phyloP scores from a whole-genome alignment of 1,140 invertebrate genomes.

The Orius insidiosus region DNA sequence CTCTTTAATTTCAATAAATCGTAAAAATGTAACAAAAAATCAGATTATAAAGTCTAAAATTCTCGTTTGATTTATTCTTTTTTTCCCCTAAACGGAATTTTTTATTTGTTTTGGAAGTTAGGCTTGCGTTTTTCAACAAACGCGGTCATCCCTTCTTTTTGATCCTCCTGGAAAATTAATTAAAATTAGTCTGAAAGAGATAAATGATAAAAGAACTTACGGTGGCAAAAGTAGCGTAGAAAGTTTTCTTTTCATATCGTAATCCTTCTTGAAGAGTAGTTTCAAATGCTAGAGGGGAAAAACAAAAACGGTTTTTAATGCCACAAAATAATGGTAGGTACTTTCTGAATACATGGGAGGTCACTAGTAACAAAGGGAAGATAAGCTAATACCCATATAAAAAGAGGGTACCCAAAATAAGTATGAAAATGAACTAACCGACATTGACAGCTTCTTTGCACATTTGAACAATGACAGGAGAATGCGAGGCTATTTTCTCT shows the following conservation, averaged over 20 bases:
- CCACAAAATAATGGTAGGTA: no score
- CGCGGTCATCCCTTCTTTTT: conserved; percentile 85
- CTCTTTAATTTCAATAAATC: no score
- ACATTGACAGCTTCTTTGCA: conserved; percentile 90
- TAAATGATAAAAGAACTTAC: conserved; percentile 28
- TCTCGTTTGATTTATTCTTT: no score
- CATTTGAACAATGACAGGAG: conserved; percentile 67
- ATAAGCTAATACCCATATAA: no score
- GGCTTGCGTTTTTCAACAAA: conserved; percentile 79
- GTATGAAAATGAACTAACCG: conserved; percentile 27
- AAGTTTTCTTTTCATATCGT: conserved; percentile 36
- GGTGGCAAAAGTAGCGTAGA: conserved; percentile 84
- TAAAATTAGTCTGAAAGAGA: conserved; percentile 10
- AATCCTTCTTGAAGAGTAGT: conserved; percentile 21
- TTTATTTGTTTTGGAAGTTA: conserved; percentile 67
- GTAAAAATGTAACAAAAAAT: no score
- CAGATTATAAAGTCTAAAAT: no score
- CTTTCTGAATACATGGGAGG: no score
- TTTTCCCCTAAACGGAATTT: no score
- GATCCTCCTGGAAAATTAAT: conserved; percentile 48
- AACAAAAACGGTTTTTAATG: no score
- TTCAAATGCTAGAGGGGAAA: conserved; percentile 28
- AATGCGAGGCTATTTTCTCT: conserved; percentile 86
- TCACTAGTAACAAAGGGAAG: no score
- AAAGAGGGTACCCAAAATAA: no score